Conservation (phyloP, 2,888 invertebrate genomes). For the Drosophila ustulata region DNA sequence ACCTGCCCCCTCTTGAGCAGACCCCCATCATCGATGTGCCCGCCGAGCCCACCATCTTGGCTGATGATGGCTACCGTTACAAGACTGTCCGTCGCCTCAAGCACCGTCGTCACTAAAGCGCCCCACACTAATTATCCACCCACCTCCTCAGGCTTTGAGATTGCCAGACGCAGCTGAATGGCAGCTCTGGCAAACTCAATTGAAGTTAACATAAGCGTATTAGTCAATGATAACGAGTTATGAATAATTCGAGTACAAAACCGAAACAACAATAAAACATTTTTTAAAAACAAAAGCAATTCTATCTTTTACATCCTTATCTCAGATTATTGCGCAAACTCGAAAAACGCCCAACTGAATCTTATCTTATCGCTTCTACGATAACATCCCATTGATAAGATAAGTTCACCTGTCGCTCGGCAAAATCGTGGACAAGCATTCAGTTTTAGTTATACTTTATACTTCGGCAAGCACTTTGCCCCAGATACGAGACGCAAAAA, state of each 20-base stretch:
- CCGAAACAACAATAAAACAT: slow-evolving; percentile 62
- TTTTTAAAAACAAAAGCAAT: slow-evolving; percentile 40
- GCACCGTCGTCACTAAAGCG: slow-evolving; percentile 22
- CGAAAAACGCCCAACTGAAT: slow-evolving; percentile 9
- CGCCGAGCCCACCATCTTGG: slow-evolving; percentile 37
- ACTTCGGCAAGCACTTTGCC: slow-evolving; percentile 42
- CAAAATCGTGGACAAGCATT: slow-evolving; percentile 52
- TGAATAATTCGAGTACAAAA: slow-evolving; percentile 75
- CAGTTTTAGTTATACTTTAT: slow-evolving; percentile 61
- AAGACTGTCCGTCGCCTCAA: slow-evolving; percentile 35
- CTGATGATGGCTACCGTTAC: slow-evolving; percentile 70
- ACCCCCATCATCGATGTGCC: slow-evolving; percentile 10
- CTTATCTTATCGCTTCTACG: slow-evolving; percentile 55
- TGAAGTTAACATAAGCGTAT: slow-evolving; percentile 67
- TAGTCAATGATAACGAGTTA: slow-evolving; percentile 73
- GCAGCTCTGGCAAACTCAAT: slow-evolving; percentile 43
- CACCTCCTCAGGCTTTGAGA: slow-evolving; percentile 42
- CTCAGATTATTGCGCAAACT: slow-evolving; percentile 46
- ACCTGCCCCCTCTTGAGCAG: slow-evolving; percentile 22
- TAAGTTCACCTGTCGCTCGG: slow-evolving; percentile 52
- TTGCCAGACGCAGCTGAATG: slow-evolving; percentile 33
- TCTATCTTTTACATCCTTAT: background rate
- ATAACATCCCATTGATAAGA: slow-evolving; percentile 59
- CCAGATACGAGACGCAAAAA: slow-evolving; percentile 34
- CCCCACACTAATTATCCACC: slow-evolving; percentile 5